These are phyloP conservation scores for Bos taurus DNA, from an alignment of 2,113 vertebrate species.

Conservation along the genomic window ARS-UCD2.0 NC_037349.1:37791001-37791500, in stretches of 20 bases:
- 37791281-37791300: too few species aligned
- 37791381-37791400: background rate
- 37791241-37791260: background rate
- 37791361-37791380: background rate
- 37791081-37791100: background rate
- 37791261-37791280: background rate
- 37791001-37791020: background rate
- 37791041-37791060: background rate
- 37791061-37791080: background rate
- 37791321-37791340: background rate
- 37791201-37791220: background rate
- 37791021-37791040: background rate
- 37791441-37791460: background rate
- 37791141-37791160: background rate
- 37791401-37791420: background rate
- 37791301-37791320: fast-evolving
- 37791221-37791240: background rate
- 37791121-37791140: background rate
- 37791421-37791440: background rate
- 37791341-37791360: background rate
- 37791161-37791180: background rate
- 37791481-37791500: background rate
- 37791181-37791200: background rate
- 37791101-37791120: background rate
- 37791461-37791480: background rate